Evolutionary conservation across 2,888 invertebrate genomes (phyloP).

Genomic region (Brenthis hecate): DNA sequence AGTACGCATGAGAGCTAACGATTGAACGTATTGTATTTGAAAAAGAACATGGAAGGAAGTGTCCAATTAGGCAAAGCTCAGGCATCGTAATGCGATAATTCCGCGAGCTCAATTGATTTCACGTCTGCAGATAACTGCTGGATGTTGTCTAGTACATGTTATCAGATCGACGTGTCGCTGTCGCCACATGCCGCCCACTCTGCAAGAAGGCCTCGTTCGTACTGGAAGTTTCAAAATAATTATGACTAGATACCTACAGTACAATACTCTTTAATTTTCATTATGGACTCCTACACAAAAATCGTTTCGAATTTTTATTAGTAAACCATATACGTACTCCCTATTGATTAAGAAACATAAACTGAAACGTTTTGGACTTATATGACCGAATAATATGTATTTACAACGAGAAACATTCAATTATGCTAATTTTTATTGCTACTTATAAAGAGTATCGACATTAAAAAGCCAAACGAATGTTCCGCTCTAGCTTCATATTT

Average conservation of each 20-base stretch:
- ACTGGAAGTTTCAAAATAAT: slow-evolving; percentile 44
- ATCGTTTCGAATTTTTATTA: slow-evolving; percentile 46
- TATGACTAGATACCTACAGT: slow-evolving; percentile 28
- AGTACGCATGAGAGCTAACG: slow-evolving; percentile 28
- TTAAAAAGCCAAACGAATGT: slow-evolving; percentile 63
- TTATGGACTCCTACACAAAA: slow-evolving; percentile 43
- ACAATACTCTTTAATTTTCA: slow-evolving; percentile 42
- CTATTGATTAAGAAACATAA: slow-evolving; percentile 61
- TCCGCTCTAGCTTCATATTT: slow-evolving; percentile 76
- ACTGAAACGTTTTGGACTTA: slow-evolving; percentile 61
- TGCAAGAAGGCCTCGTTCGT: slow-evolving; percentile 56
- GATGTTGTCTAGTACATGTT: slow-evolving; percentile 71
- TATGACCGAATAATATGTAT: slow-evolving; percentile 68
- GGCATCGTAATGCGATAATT: slow-evolving; percentile 75
- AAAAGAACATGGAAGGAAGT: slow-evolving; percentile 60
- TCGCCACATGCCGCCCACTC: slow-evolving; percentile 66
- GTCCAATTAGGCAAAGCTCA: slow-evolving; percentile 72
- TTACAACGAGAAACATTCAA: slow-evolving; percentile 69
- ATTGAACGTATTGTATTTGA: slow-evolving; percentile 45
- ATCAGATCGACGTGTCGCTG: slow-evolving; percentile 75
- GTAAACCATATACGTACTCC: slow-evolving; percentile 51
- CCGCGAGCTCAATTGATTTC: slow-evolving; percentile 74
- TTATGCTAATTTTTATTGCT: slow-evolving; percentile 78
- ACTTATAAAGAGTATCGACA: slow-evolving; percentile 67
- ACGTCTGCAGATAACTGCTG: slow-evolving; percentile 71